phyloP scores from a whole-genome alignment of 2,888 invertebrate species.

The Ptychoptera albimana region DNA sequence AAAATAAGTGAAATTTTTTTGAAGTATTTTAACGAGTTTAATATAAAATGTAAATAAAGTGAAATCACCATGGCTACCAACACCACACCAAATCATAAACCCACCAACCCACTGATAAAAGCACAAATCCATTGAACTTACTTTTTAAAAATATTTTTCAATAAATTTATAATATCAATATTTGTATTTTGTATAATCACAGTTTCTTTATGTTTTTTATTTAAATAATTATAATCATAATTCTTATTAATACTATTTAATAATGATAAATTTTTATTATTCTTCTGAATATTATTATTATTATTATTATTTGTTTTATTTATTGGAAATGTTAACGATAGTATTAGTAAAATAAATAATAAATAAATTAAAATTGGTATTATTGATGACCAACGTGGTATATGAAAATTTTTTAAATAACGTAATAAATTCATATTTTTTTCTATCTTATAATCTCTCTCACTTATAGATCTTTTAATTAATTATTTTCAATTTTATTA shows the following conservation, averaged over 20 bases:
- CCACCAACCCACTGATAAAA: slow-evolving; percentile 15
- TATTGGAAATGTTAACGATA: slow-evolving; percentile 33
- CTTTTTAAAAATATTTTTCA: slow-evolving; percentile 34
- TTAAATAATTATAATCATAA: slow-evolving; percentile 4
- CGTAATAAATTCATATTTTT: no score
- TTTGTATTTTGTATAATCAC: slow-evolving; percentile 34
- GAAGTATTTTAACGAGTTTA: no score
- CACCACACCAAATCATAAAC: no score
- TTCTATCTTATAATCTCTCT: no score
- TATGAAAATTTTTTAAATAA: slow-evolving; percentile 11
- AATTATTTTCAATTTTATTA: no score
- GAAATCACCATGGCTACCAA: no score
- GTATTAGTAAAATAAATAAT: slow-evolving; percentile 35
- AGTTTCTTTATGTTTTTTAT: slow-evolving; percentile 32
- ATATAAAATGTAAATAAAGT: no score
- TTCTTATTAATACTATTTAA: slow-evolving; percentile 1
- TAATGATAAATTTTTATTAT: slow-evolving; percentile 3
- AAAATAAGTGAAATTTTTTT: no score
- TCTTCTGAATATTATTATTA: slow-evolving; percentile 1
- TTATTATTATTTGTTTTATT: slow-evolving; percentile 11
- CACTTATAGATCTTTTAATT: no score
- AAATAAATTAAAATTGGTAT: slow-evolving; percentile 38
- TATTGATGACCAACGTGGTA: slow-evolving; percentile 36
- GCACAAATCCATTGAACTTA: slow-evolving; percentile 30
- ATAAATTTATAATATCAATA: slow-evolving; percentile 27